Conservation (phyloP, 2,797 vertebrate species). For the Momotus momota region DNA sequence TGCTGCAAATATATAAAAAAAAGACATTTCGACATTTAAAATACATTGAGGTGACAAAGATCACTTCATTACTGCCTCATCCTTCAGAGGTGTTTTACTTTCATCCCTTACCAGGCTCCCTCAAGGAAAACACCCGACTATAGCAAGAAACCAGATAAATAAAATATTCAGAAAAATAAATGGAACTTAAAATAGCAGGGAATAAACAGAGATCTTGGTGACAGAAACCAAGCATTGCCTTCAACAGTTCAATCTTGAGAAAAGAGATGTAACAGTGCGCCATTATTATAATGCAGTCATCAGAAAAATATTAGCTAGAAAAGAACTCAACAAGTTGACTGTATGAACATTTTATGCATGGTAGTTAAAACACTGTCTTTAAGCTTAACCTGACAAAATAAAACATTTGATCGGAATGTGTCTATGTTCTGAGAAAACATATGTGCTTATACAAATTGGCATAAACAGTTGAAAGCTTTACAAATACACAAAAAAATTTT, state of each 20-base stretch:
- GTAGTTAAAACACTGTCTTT: not conserved
- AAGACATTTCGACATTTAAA: not conserved
- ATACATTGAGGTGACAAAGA: not conserved
- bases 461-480: not conserved
- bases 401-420: not conserved
- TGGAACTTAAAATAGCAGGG: not conserved
- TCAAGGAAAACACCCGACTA: not conserved
- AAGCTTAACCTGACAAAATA: not conserved
- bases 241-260: not conserved
- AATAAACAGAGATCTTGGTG: not conserved
- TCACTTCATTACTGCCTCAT: not conserved
- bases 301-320: not conserved
- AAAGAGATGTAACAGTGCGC: not conserved
- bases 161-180: not conserved
- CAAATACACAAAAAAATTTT: not conserved
- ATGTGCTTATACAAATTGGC: not conserved
- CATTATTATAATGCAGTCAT: not conserved
- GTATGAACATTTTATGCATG: not conserved
- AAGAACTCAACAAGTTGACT: not conserved
- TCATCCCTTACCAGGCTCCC: not conserved
- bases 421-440: not conserved
- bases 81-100: not conserved
- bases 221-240: not conserved
- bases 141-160: not conserved
- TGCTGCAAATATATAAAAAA: constrained; percentile 77